Percentiles rank a stretch among this genome's conserved stretches.
These are phyloP conservation scores for Macroramphosus scolopax DNA, from an alignment of 2,797 vertebrate species.

Conservation along the genomic window DNA sequence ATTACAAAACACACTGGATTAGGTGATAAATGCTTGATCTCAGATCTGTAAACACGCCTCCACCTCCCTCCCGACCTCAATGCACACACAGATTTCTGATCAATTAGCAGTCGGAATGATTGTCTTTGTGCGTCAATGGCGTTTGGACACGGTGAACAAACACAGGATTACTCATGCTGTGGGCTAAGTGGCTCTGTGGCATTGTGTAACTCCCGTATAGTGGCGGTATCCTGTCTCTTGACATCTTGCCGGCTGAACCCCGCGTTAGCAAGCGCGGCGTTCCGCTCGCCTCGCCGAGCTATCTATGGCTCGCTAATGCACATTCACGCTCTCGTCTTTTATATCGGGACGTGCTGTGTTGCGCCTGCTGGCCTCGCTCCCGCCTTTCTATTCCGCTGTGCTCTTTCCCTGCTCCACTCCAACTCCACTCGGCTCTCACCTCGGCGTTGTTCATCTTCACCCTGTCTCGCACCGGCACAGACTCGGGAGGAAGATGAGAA, in stretches of 20 bases:
- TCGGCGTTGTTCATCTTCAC: slow-evolving; percentile 31
- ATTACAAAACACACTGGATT: too few species aligned
- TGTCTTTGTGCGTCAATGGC: slow-evolving; percentile 16
- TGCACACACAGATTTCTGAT: neutral
- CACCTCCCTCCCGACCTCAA: neutral
- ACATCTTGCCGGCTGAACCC: slow-evolving; percentile 50
- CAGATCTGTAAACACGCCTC: too few species aligned
- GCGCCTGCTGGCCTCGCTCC: slow-evolving; percentile 18
- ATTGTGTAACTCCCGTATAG: slow-evolving; percentile 59
- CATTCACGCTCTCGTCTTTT: slow-evolving; percentile 38
- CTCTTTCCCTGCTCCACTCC: slow-evolving; percentile 43
- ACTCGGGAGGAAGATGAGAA: slow-evolving; percentile 19
- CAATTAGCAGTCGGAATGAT: slow-evolving; percentile 15
- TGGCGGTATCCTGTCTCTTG: slow-evolving; percentile 57
- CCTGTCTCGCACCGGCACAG: slow-evolving; percentile 1
- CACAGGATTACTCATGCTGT: slow-evolving; percentile 41
- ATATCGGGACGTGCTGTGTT: slow-evolving; percentile 35
- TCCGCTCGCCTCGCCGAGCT: slow-evolving; percentile 22
- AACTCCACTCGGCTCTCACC: slow-evolving; percentile 31
- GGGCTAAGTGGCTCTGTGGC: slow-evolving; percentile 46
- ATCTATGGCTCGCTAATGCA: slow-evolving; percentile 36
- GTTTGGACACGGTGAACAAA: slow-evolving; percentile 36
- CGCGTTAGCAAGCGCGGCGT: slow-evolving; percentile 47
- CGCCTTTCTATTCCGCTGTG: slow-evolving; percentile 36
- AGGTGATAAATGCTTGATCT: too few species aligned